Conservation (phyloP, 2,888 invertebrate genomes). For the Xestoiulus laeticollis region DNA sequence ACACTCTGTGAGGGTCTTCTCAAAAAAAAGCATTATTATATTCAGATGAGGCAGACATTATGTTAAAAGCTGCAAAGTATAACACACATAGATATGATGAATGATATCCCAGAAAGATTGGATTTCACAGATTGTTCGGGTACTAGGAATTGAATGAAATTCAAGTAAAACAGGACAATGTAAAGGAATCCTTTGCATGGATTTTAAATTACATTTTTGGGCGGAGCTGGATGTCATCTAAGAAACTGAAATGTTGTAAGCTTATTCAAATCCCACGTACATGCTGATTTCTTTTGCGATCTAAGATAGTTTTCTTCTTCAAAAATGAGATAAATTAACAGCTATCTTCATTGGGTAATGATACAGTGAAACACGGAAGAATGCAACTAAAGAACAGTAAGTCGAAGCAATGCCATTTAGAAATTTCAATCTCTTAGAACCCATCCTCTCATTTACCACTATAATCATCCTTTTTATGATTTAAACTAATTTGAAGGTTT, state of each 20-base stretch:
- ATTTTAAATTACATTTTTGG: slow-evolving; percentile 1
- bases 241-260: slow-evolving; percentile 23
- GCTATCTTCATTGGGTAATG: not conserved
- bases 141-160: slow-evolving; percentile 5
- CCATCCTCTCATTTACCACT: not conserved
- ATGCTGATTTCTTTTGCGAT: not conserved
- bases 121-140: not conserved
- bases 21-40: not conserved
- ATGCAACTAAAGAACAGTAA: not conserved
- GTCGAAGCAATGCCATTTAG: not conserved
- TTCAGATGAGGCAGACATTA: not conserved
- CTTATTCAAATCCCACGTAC: slow-evolving; percentile 27
- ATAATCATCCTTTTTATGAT: not conserved
- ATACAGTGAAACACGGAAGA: slow-evolving; percentile 21
- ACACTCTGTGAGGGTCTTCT: not conserved
- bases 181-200: not conserved
- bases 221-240: slow-evolving; percentile 31
- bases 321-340: slow-evolving; percentile 25
- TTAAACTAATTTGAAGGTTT: not conserved
- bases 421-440: not conserved
- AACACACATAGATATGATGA: not conserved
- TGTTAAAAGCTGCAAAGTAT: not conserved
- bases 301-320: not conserved
- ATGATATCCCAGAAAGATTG: slow-evolving; percentile 12
- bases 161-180: not conserved